Evolutionary conservation across 1,140 invertebrate genomes (phyloP).

Genomic region (Drosophila nasuta): DNA sequence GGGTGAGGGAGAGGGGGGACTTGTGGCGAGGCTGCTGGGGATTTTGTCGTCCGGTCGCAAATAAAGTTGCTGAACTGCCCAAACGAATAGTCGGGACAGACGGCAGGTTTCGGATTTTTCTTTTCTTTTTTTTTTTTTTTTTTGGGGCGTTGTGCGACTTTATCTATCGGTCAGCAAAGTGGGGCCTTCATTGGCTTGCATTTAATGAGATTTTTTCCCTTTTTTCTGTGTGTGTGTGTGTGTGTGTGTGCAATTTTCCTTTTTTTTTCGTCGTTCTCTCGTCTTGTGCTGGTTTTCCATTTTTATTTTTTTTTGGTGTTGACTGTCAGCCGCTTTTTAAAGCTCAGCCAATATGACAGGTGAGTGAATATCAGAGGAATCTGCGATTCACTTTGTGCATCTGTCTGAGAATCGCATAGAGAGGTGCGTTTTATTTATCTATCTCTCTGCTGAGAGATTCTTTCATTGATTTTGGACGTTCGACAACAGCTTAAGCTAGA

Average conservation of each 20-base stretch:
- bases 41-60: slow-evolving; percentile 48
- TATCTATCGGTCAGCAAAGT: slow-evolving; percentile 52
- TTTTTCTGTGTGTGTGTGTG: not conserved
- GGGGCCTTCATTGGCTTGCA: slow-evolving; percentile 49
- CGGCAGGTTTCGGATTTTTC: too few relatives aligned
- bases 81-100: slow-evolving; percentile 1
- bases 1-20: not conserved
- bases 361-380: slow-evolving; percentile 3
- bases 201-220: slow-evolving; percentile 49
- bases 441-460: too few relatives aligned
- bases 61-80: slow-evolving; percentile 37
- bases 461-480: too few relatives aligned
- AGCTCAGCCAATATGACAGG: slow-evolving; percentile 21
- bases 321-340: slow-evolving; percentile 34
- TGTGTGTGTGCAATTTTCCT: slow-evolving; percentile 4
- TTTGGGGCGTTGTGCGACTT: not conserved
- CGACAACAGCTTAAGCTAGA: too few relatives aligned
- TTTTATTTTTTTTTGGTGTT: not conserved
- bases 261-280: slow-evolving; percentile 1
- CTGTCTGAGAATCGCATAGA: slow-evolving; percentile 15
- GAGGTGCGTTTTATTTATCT: not conserved
- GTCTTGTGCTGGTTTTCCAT: not conserved
- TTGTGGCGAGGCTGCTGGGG: slow-evolving; percentile 4
- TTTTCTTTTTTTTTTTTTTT: too few relatives aligned
- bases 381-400: slow-evolving; percentile 1